Percentiles rank a stretch among this genome's conserved stretches.
Conservation (phyloP, 35 echinoderm and acorn worm genomes). For the Diadema setosum region DNA sequence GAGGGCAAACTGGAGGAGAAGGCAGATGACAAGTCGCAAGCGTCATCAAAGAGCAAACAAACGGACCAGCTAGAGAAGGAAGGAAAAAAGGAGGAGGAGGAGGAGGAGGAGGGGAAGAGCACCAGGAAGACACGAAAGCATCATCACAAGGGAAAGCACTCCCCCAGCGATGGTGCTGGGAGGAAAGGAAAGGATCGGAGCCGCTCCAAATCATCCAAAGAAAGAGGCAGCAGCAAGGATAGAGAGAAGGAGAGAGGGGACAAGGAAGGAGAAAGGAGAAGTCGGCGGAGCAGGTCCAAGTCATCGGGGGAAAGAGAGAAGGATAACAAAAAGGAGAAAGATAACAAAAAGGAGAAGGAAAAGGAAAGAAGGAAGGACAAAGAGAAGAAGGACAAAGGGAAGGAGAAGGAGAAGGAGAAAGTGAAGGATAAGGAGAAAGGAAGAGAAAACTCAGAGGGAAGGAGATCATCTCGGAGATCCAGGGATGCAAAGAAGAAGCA, state of each 20-base stretch:
- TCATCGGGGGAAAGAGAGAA: neutral
- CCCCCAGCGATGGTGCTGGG: neutral
- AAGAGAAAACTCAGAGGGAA: neutral
- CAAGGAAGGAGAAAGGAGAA: neutral
- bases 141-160: neutral
- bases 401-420: conserved; percentile 7
- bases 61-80: neutral
- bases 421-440: neutral
- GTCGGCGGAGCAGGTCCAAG: neutral
- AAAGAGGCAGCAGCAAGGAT: neutral
- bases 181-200: neutral
- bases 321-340: neutral
- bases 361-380: neutral
- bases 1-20: neutral
- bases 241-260: neutral
- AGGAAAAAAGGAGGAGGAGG: neutral
- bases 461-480: conserved; percentile 1
- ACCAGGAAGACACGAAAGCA: neutral
- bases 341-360: neutral
- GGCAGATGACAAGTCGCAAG: neutral
- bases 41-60: too few species aligned
- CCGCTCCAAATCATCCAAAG: neutral
- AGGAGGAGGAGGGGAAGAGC: neutral
- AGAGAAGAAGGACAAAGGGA: neutral
- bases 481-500: neutral